These are phyloP conservation scores for Listronotus bonariensis DNA, from an alignment of 1,140 invertebrate genomes.

Conservation along the genomic window DNA sequence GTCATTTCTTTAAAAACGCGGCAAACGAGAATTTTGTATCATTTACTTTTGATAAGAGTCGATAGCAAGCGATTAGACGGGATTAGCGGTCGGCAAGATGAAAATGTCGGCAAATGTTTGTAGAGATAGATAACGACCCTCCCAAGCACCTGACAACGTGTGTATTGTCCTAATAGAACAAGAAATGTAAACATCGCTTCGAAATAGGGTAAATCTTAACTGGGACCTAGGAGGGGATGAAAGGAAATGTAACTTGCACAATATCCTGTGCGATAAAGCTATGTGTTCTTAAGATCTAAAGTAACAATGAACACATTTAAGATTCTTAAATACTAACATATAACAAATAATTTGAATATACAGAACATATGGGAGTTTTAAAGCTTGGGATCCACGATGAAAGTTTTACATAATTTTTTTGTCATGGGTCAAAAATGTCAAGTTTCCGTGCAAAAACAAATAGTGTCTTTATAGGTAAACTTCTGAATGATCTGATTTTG, in stretches of 20 bases:
- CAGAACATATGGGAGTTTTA: too few relatives aligned
- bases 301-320: too few relatives aligned
- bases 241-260: not conserved
- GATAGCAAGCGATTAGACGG: conserved; percentile 40
- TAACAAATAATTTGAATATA: too few relatives aligned
- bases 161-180: conserved; percentile 38
- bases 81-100: conserved; percentile 41
- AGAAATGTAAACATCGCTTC: conserved; percentile 16
- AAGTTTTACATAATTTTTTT: too few relatives aligned
- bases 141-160: conserved; percentile 40
- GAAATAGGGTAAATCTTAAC: conserved; percentile 20
- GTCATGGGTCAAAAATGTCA: too few relatives aligned
- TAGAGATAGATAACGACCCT: conserved; percentile 35
- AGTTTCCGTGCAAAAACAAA: too few relatives aligned
- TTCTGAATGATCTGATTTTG: too few relatives aligned
- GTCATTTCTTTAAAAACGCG: conserved; percentile 14
- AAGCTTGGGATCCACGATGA: too few relatives aligned
- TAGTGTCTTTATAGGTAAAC: too few relatives aligned
- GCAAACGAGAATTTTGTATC: conserved; percentile 27
- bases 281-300: not conserved
- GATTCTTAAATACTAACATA: too few relatives aligned
- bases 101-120: conserved; percentile 41
- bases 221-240: not conserved
- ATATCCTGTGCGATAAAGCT: conserved; percentile 6
- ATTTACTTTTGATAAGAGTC: conserved; percentile 40